Conservation (phyloP, 2,888 invertebrate species). For the Andrena flavipes region DNA sequence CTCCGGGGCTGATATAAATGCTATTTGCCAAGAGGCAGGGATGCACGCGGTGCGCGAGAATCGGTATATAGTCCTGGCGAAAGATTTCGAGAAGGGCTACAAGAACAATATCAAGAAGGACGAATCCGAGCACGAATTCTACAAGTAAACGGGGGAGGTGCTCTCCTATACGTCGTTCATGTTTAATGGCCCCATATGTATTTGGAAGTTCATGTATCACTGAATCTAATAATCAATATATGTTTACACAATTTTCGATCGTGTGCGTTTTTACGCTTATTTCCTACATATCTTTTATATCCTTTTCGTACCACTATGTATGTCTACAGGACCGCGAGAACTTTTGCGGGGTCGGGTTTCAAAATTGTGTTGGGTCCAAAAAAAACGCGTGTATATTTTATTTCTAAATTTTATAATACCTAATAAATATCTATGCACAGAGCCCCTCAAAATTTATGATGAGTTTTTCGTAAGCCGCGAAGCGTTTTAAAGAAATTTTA, state of each 20-base stretch:
- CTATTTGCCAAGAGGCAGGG: slow-evolving; percentile 99
- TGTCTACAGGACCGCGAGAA: too few relatives aligned
- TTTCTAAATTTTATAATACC: too few relatives aligned
- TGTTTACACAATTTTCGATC: slow-evolving; percentile 47
- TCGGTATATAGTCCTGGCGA: slow-evolving; percentile 98
- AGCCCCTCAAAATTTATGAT: too few relatives aligned
- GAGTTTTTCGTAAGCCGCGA: too few relatives aligned
- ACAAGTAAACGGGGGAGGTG: slow-evolving; percentile 90
- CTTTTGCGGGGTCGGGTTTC: too few relatives aligned
- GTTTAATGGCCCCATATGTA: slow-evolving; percentile 56
- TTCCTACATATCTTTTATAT: not conserved
- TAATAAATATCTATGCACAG: too few relatives aligned
- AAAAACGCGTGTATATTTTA: too few relatives aligned
- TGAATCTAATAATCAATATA: slow-evolving; percentile 62
- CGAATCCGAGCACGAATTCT: slow-evolving; percentile 99
- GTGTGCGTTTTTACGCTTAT: not conserved
- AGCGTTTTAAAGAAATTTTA: too few relatives aligned
- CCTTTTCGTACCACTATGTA: too few relatives aligned
- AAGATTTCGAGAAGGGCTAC: slow-evolving; percentile 99
- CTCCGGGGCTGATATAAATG: slow-evolving; percentile 99
- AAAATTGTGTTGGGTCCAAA: too few relatives aligned
- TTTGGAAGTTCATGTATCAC: slow-evolving; percentile 61
- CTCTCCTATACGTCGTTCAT: slow-evolving; percentile 5
- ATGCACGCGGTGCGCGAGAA: slow-evolving; percentile 99
- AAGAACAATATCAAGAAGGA: slow-evolving; percentile 99